A percentile compares a stretch with the other conserved stretches of the same genome.
Conservation (phyloP, 30 jellyfish, hydroid and myxozoan species). For the Hydra vulgaris region DNA sequence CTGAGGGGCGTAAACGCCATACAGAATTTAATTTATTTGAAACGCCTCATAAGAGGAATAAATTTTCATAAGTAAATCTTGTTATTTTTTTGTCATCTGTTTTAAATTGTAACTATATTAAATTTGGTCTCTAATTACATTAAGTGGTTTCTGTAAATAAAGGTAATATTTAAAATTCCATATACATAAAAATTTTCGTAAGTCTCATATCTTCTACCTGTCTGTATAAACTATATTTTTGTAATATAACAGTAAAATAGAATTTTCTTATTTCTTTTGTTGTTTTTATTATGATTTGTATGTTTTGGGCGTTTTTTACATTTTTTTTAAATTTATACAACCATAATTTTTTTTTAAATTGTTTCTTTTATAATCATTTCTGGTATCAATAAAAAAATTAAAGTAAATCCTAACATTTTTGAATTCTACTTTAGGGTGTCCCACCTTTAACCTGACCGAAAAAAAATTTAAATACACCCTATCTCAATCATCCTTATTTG, state of each 20-base stretch:
- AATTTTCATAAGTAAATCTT: neutral
- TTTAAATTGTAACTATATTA: too few species aligned
- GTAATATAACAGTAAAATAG: neutral
- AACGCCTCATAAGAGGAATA: conserved; percentile 25
- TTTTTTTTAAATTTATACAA: too few species aligned
- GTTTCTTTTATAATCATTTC: too few species aligned
- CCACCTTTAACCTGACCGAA: too few species aligned
- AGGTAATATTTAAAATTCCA: neutral
- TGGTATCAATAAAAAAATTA: too few species aligned
- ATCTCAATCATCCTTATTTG: too few species aligned
- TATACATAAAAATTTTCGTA: neutral
- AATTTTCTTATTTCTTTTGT: neutral
- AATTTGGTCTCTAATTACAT: neutral
- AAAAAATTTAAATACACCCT: too few species aligned
- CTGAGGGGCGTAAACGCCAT: conserved; percentile 74
- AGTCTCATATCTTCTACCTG: neutral
- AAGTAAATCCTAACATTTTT: too few species aligned
- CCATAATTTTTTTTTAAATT: too few species aligned
- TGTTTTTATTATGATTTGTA: too few species aligned
- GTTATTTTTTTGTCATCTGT: neutral
- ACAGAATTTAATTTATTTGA: conserved; percentile 11
- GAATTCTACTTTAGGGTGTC: too few species aligned
- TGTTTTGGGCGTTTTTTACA: too few species aligned
- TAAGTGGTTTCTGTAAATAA: neutral
- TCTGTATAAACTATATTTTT: neutral